A percentile compares a stretch with the other conserved stretches of the same genome.
Evolutionary conservation across 2,113 vertebrate genomes (phyloP).

Genomic region (Phyllostomus discolor): DNA sequence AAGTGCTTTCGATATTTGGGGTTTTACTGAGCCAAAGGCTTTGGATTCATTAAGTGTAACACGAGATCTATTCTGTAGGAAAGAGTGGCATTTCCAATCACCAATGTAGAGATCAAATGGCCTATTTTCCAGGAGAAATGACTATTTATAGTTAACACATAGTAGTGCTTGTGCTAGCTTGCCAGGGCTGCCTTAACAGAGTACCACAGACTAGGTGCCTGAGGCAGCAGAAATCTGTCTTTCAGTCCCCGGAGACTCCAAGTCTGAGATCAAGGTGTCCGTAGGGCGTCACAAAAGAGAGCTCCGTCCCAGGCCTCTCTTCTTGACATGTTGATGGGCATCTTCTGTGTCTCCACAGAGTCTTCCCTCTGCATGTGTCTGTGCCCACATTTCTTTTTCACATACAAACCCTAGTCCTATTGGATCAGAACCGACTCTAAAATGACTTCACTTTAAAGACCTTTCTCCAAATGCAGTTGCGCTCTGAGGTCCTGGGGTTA

Average conservation of each 20-base stretch:
- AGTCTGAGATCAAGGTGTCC: background rate
- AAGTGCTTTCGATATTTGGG: background rate
- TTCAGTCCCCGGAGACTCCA: background rate
- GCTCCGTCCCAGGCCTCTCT: background rate
- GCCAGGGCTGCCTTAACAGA: background rate
- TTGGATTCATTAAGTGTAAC: background rate
- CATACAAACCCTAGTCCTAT: background rate
- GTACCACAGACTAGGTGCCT: background rate
- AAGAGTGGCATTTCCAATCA: background rate
- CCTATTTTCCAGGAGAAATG: background rate
- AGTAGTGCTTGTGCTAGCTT: too few relatives aligned
- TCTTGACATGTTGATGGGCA: accelerated
- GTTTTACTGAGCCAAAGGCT: background rate
- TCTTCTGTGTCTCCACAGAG: background rate
- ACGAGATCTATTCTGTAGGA: background rate
- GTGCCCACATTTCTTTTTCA: background rate
- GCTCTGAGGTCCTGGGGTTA: background rate
- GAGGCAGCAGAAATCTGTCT: background rate
- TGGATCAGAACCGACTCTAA: background rate
- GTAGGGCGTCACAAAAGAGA: background rate
- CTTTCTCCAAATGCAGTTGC: background rate
- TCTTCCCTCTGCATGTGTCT: background rate
- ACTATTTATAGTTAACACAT: background rate
- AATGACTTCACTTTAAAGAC: background rate
- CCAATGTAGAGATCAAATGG: background rate